Base-by-base conservation (phyloP, 2,113 vertebrate species). In the Xerus inauris region DNA sequence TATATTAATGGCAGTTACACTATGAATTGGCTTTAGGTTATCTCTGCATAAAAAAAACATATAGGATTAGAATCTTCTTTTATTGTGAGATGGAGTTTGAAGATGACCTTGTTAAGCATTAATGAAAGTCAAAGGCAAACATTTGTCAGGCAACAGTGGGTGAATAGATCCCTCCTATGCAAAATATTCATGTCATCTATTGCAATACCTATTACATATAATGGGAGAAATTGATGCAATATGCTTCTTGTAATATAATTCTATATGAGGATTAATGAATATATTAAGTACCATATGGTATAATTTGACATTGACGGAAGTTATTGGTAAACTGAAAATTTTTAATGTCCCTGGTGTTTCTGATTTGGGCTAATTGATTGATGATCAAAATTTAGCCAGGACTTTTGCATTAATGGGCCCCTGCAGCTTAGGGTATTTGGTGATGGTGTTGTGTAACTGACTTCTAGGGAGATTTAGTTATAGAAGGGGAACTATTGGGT, bases 181-280 rank as follows among this genome's bases (percentile, higher is more conserved):
- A 93, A 87, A 88, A 75, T 88, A 92, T 94, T 69, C 85, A 49
- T 94, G 87, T 62, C 32, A 4, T 65, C 51, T 69, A 82, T 95
- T 94, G 87, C 14, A 92, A 81, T 85, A 71, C 54, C 87, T 96
- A 80, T 97, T 97, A 96, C 54, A 77, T 83, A 73, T 40, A 47
- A 92, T 94, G 59, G 81, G 92, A 97, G 89, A 95, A 97, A 98
- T 88, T 96, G 92, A 96, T 96, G 22, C 35, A 97, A 92, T 97
- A 94, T 94, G 94, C 57, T 96, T 35, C 94, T 94, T 94, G 67
- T 94, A 92, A 94, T 92, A 97, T 87, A 90, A 92, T 94, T 30
- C 80, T 94, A 82, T 96, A 95, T 97, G 87, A 97, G 89, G 95
- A 97, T 97, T 97, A 98, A 97, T 97, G 94, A 96, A 94, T 80